phyloP scores from a whole-genome alignment of 2,113 vertebrate species.

The Lichenostomus cassidix region DNA sequence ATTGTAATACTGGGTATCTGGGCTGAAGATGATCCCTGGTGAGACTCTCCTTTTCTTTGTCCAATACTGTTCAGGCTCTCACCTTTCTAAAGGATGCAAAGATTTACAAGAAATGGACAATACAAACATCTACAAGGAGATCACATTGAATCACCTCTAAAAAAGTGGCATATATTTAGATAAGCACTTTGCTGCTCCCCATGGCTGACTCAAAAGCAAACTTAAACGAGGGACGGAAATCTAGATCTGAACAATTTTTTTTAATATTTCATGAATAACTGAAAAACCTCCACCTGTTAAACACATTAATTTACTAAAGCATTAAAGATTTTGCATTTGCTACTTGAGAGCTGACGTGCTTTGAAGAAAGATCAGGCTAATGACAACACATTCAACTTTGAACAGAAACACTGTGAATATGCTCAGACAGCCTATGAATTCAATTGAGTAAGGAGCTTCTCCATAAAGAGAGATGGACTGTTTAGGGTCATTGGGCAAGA shows the following conservation, averaged over 20 bases:
- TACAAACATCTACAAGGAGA: background rate
- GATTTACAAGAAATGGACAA: background rate
- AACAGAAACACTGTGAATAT: background rate
- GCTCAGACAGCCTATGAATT: background rate
- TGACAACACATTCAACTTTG: background rate
- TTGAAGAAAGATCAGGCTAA: background rate
- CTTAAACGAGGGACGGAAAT: background rate
- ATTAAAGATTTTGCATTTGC: background rate
- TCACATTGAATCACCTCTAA: background rate
- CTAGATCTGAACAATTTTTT: background rate
- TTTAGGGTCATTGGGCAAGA: background rate
- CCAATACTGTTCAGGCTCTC: constrained; percentile 8
- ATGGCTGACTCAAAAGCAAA: background rate
- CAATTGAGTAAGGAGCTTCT: background rate
- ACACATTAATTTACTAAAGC: background rate
- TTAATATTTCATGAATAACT: background rate
- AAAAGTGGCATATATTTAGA: background rate
- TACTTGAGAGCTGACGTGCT: background rate
- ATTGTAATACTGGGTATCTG: constrained; percentile 62
- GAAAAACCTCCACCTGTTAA: background rate
- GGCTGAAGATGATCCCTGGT: background rate
- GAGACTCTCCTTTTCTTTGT: constrained; percentile 21
- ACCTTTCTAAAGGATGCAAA: constrained; percentile 33
- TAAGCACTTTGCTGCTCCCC: background rate
- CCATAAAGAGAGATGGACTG: background rate